Percentiles rank a stretch among this genome's conserved stretches.
Conservation (phyloP, 37 sponge, comb jelly and placozoan genomes). For the Cliona cf. orientalis region DNA sequence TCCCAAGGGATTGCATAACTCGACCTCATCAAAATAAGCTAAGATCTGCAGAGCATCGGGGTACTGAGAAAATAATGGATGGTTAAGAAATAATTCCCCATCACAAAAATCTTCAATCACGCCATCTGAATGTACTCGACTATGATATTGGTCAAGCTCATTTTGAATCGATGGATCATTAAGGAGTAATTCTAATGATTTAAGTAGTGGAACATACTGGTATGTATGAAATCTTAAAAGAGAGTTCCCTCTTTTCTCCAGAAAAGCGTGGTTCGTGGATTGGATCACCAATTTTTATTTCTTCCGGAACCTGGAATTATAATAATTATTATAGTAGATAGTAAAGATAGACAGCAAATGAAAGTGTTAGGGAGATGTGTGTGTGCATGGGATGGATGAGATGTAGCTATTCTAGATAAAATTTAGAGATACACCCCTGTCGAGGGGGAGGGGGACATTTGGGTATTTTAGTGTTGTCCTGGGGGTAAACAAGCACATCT, state of each 20-base stretch:
- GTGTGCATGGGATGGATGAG: too few relatives aligned
- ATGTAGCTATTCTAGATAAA: too few relatives aligned
- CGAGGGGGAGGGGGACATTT: too few relatives aligned
- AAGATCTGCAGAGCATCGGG: slow-evolving; percentile 44
- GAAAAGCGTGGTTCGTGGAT: slow-evolving; percentile 16
- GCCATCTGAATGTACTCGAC: slow-evolving; percentile 5
- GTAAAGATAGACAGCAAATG: too few relatives aligned
- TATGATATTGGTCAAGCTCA: slow-evolving; percentile 15
- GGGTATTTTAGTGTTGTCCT: too few relatives aligned
- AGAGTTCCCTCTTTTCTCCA: slow-evolving; percentile 18
- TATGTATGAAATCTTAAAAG: slow-evolving; percentile 26
- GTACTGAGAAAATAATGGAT: slow-evolving; percentile 22
- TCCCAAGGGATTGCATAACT: slow-evolving; percentile 57
- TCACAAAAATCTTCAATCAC: slow-evolving; percentile 39
- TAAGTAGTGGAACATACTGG: slow-evolving; percentile 46
- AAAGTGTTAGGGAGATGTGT: too few relatives aligned
- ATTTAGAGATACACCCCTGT: too few relatives aligned
- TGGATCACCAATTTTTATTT: slow-evolving; percentile 38
- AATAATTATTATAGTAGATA: too few relatives aligned
- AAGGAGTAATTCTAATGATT: slow-evolving; percentile 11
- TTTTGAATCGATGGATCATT: slow-evolving; percentile 11
- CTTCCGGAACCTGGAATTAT: slow-evolving; percentile 37
- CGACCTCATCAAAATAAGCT: slow-evolving; percentile 43
- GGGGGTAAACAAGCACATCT: too few relatives aligned
- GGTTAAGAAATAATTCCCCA: slow-evolving; percentile 18